These are phyloP conservation scores for Tapera naevia DNA, from an alignment of 2,797 vertebrate genomes.

Conservation along the genomic window DNA sequence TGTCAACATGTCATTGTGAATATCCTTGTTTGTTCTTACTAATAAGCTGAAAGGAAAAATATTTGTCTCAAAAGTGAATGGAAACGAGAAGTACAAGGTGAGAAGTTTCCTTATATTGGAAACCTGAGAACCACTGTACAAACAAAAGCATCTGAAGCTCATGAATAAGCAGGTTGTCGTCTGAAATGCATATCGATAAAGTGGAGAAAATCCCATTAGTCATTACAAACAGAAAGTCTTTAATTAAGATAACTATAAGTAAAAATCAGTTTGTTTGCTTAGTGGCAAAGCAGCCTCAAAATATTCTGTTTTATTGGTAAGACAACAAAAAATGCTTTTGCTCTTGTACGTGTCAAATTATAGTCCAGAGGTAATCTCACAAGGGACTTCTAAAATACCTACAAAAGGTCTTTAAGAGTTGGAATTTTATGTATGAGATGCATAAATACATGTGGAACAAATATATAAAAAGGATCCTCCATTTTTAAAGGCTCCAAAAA, in stretches of 20 bases:
- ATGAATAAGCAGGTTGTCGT: neutral
- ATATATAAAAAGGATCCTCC: neutral
- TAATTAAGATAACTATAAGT: neutral
- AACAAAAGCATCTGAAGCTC: neutral
- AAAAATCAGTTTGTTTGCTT: neutral
- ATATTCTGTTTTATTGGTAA: neutral
- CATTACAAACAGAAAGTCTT: neutral
- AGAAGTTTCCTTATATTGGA: neutral
- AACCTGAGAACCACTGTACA: neutral
- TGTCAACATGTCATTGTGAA: neutral
- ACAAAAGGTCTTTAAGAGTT: neutral
- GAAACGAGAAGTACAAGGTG: neutral
- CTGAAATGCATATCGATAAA: fast-evolving
- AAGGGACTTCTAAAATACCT: neutral
- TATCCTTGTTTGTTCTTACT: neutral
- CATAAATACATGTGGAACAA: neutral
- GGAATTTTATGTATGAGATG: neutral
- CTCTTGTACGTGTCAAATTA: neutral
- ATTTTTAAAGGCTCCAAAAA: neutral
- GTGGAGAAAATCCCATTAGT: neutral
- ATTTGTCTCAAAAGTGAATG: neutral
- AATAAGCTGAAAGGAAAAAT: neutral
- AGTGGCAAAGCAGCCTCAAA: neutral
- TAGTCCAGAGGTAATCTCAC: neutral
- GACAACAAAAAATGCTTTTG: neutral